phyloP scores from a whole-genome alignment of 2,797 vertebrate genomes.

The Carduelis carduelis region DNA sequence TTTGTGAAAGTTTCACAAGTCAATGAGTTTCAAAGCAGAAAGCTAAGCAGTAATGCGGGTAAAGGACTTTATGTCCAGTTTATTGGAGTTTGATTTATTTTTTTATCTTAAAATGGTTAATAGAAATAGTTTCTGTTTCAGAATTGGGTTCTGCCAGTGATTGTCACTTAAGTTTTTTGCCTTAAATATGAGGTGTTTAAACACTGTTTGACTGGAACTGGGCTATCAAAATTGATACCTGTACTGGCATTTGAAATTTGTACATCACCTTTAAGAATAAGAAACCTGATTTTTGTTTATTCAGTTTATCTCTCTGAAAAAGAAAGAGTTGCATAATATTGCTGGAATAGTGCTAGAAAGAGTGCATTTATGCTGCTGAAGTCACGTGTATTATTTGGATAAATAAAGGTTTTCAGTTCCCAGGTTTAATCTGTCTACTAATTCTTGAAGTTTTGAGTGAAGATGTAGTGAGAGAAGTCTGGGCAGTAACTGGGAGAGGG shows the following conservation, averaged over 20 bases:
- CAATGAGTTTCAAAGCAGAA: background rate
- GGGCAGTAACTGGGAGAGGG: background rate
- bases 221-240: background rate
- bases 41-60: background rate
- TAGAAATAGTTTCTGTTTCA: background rate
- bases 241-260: background rate
- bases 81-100: background rate
- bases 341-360: slow-evolving; percentile 18
- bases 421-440: slow-evolving; percentile 10
- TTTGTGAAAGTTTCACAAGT: background rate
- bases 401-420: slow-evolving; percentile 42
- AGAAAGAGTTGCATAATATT: background rate
- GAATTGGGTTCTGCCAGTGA: background rate
- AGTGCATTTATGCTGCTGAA: background rate
- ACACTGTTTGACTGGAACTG: background rate
- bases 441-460: slow-evolving; percentile 1
- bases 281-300: background rate
- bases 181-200: background rate
- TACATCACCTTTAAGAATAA: background rate
- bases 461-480: background rate
- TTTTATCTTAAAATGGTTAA: background rate
- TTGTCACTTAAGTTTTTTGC: background rate
- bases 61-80: background rate
- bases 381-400: background rate
- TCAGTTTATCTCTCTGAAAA: background rate